Conservation (phyloP, 2,797 vertebrate species). For the Chanos chanos region DNA sequence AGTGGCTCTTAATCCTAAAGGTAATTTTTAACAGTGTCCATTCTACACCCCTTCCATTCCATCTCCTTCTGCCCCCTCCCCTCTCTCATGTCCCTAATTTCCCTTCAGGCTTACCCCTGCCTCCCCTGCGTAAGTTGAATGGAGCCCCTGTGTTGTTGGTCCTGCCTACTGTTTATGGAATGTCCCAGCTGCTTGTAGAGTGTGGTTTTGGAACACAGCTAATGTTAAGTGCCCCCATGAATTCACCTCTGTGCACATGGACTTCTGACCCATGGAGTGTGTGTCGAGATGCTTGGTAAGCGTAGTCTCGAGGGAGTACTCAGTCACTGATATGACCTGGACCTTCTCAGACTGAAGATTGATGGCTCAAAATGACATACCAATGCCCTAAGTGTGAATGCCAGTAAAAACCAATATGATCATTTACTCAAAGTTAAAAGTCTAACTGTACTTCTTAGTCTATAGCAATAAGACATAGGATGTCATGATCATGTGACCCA, state of each 20-base stretch:
- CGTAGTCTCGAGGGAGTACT: background rate
- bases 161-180: constrained; percentile 70
- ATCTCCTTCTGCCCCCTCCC: constrained; percentile 48
- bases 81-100: constrained; percentile 46
- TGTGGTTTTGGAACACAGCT: constrained; percentile 46
- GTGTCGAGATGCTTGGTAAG: constrained; percentile 13
- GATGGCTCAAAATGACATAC: too few species aligned
- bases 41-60: constrained; percentile 33
- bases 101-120: constrained; percentile 51
- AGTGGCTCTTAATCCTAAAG: background rate
- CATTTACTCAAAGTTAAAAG: too few species aligned
- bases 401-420: too few species aligned
- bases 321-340: constrained; percentile 4
- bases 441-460: too few species aligned
- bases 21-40: background rate
- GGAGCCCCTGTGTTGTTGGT: constrained; percentile 66
- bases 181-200: constrained; percentile 67
- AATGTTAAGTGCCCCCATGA: constrained; percentile 64
- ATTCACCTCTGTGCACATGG: constrained; percentile 27
- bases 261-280: constrained; percentile 29
- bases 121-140: constrained; percentile 63
- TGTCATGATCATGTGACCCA: too few species aligned
- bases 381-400: too few species aligned
- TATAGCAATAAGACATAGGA: too few species aligned
- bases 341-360: background rate